These are phyloP conservation scores for Aurelia aurita complex sp. Pacific DNA, from an alignment of 30 jellyfish, hydroid and myxozoan genomes.

Conservation along the genomic window DNA sequence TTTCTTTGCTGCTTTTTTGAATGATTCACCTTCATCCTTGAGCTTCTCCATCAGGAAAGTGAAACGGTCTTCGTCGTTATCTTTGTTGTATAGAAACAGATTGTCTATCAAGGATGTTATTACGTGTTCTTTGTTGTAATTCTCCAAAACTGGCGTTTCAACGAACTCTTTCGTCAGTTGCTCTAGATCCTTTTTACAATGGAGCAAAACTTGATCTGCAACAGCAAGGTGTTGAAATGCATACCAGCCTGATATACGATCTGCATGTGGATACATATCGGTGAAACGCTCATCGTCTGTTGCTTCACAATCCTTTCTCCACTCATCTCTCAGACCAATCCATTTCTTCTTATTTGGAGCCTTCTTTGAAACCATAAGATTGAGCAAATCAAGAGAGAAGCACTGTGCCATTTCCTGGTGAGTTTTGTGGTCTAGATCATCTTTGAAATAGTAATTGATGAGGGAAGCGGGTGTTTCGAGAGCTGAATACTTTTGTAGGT, in stretches of 20 bases:
- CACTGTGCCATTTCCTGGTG: neutral
- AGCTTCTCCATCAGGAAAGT: constrained; percentile 16
- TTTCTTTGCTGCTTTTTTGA: constrained; percentile 45
- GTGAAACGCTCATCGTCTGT: neutral
- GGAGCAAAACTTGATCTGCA: constrained; percentile 27
- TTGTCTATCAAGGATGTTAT: constrained; percentile 1
- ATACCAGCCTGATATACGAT: neutral
- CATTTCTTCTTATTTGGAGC: constrained; percentile 19
- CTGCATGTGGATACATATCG: neutral
- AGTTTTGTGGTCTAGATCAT: neutral
- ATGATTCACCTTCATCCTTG: constrained; percentile 9
- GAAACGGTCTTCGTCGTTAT: constrained; percentile 19
- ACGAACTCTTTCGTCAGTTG: constrained; percentile 31
- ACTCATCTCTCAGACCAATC: neutral
- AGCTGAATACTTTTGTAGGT: constrained; percentile 29
- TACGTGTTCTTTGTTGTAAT: neutral
- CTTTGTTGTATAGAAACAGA: constrained; percentile 41
- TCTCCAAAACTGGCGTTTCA: neutral
- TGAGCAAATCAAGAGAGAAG: constrained; percentile 10
- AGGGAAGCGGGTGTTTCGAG: constrained; percentile 46
- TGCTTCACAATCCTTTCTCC: neutral
- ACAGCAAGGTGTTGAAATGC: constrained; percentile 26
- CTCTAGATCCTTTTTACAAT: constrained; percentile 17
- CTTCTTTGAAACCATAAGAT: constrained; percentile 35
- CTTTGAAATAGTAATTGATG: constrained; percentile 2